Base-by-base conservation (phyloP, 2,113 vertebrate species). In the Cololabis saira region DNA sequence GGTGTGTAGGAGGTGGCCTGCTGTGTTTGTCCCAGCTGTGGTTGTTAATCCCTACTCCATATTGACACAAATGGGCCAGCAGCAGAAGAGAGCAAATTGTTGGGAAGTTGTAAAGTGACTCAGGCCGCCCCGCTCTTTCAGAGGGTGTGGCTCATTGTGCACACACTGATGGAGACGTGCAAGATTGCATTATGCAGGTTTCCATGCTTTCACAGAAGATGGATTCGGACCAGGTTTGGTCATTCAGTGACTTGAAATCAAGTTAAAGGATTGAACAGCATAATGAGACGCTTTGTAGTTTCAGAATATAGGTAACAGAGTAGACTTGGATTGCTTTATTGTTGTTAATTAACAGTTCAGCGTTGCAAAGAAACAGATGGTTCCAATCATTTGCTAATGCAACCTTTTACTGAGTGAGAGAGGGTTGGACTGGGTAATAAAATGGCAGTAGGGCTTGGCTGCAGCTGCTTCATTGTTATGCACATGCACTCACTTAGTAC, bases 1-100 rank as follows among this genome's bases (percentile, higher is more conserved):
- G 37, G 42, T 78, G 57, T 72, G 76, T 51, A 80, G 77, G 69
- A 80, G 76, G 67, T 62, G 53, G 66, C 61, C 24, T 43, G 67
- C 67, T 78, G 68, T 37, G 71, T 74, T 84, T 80, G 24, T 67
- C 63, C 68, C 85, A 89, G 81, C 83, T 88, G 81, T 66, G 75
- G 67, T 85, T 80, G 70, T 89, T 87, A 84, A 87, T 66, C 57
- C 37, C 51, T 62, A 72, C 50, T 59, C 63, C 69, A 67, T 67
- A 64, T 43, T 75, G 67, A 78, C 78, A 76, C 67, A 82, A 70
- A 48, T 27, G 1, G 51, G 74, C 73, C 63, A 71, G 61, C 62
- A 80, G 50, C 53, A 71, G 51, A 79, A 11, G 50, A 77, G 52
- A 40, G 48, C 16, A 37, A 78, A 72, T 73, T 51, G 69, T 19